A percentile compares a stretch with the other conserved stretches of the same genome.
These are phyloP conservation scores for Rhagoletis zephyria DNA, from an alignment of 1,140 invertebrate species.

Conservation along the genomic window DNA sequence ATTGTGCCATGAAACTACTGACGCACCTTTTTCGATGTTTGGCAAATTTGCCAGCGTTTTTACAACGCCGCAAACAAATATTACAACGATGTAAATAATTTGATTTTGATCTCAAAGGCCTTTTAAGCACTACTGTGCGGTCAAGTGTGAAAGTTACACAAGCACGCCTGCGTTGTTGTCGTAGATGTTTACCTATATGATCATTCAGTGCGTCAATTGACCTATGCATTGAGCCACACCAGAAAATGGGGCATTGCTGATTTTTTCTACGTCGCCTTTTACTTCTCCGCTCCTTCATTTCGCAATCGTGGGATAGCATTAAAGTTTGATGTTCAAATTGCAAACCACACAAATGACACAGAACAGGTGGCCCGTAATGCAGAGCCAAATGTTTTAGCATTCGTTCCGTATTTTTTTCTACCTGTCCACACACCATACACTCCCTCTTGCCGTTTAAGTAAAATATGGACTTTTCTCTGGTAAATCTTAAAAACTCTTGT, in stretches of 20 bases:
- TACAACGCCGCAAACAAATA: neutral
- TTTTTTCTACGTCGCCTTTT: neutral
- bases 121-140: conserved; percentile 6
- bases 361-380: neutral
- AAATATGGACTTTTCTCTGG: conserved; percentile 25
- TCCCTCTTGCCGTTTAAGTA: conserved; percentile 11
- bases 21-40: conserved; percentile 16
- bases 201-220: neutral
- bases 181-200: conserved; percentile 11
- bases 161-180: neutral
- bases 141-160: conserved; percentile 18
- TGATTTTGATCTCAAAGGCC: neutral
- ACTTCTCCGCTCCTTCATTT: neutral
- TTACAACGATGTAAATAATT: conserved; percentile 22
- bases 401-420: neutral
- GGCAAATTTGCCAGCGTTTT: neutral
- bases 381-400: conserved; percentile 27
- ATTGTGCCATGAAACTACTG: neutral
- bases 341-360: conserved; percentile 28
- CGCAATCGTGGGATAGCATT: neutral
- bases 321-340: neutral
- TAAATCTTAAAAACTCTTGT: neutral
- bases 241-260: neutral
- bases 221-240: neutral
- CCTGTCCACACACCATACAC: conserved; percentile 10